These are phyloP conservation scores for Elymnias hypermnestra DNA, from an alignment of 1,140 invertebrate genomes.

Conservation along the genomic window DNA sequence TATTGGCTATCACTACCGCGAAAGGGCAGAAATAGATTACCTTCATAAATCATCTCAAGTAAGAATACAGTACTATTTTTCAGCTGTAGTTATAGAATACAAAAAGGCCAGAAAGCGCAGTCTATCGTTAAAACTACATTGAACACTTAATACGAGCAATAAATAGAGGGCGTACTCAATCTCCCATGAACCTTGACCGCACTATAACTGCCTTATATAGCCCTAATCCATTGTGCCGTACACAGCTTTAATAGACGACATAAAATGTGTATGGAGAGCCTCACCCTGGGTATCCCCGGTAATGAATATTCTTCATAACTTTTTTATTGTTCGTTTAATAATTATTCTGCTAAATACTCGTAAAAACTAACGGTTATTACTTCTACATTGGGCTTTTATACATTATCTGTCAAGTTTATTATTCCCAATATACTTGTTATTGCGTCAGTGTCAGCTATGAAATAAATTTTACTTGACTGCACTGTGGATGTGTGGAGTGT, in stretches of 20 bases:
- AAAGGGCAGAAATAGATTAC: too few relatives aligned
- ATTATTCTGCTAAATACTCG: slow-evolving; percentile 12
- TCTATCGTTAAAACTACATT: slow-evolving; percentile 9
- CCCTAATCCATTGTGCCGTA: slow-evolving; percentile 17
- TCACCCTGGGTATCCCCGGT: slow-evolving; percentile 9
- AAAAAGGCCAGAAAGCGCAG: slow-evolving; percentile 5
- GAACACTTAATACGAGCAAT: slow-evolving; percentile 18
- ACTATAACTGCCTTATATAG: slow-evolving; percentile 15
- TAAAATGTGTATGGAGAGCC: slow-evolving; percentile 13
- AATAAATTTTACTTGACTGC: too few relatives aligned
- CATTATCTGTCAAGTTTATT: neutral
- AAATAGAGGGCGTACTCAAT: slow-evolving; percentile 18
- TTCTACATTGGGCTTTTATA: slow-evolving; percentile 1
- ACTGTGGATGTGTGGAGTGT: too few relatives aligned
- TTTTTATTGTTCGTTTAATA: slow-evolving; percentile 17
- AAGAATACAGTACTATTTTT: too few relatives aligned
- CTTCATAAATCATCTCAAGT: too few relatives aligned
- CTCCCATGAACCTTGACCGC: slow-evolving; percentile 21
- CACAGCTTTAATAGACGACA: slow-evolving; percentile 16
- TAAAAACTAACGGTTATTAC: slow-evolving; percentile 14
- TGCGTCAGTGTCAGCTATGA: too few relatives aligned
- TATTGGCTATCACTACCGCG: too few relatives aligned
- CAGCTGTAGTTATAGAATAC: too few relatives aligned
- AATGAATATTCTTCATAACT: slow-evolving; percentile 16
- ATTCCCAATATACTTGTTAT: too few relatives aligned